phyloP scores from a whole-genome alignment of 2,113 vertebrate genomes.

The Mastomys coucha region DNA sequence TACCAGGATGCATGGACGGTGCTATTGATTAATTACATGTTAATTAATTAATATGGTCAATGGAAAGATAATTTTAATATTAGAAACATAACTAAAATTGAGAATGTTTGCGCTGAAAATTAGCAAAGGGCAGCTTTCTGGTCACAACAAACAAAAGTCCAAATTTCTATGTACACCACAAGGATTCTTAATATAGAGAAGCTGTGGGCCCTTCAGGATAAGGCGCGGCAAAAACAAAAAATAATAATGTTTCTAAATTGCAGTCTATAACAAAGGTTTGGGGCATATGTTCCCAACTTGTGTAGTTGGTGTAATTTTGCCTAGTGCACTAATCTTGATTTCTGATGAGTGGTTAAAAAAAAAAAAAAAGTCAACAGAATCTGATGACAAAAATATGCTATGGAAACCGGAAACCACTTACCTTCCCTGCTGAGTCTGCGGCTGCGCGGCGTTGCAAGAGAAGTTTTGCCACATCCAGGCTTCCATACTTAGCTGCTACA shows the following conservation, averaged over 20 bases:
- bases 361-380: neutral
- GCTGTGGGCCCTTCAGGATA: fast-evolving
- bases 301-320: neutral
- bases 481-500: slow-evolving; percentile 97
- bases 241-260: neutral
- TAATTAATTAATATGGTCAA: slow-evolving; percentile 69
- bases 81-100: slow-evolving; percentile 54
- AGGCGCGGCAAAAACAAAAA: neutral
- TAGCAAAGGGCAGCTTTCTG: slow-evolving; percentile 27
- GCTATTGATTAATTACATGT: slow-evolving; percentile 50
- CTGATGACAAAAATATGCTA: fast-evolving
- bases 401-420: slow-evolving; percentile 80
- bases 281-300: no score
- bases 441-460: slow-evolving; percentile 94
- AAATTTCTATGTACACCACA: neutral
- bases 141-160: neutral
- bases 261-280: neutral
- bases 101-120: neutral
- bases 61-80: slow-evolving; percentile 57
- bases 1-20: slow-evolving; percentile 72
- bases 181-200: neutral
- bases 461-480: slow-evolving; percentile 96
- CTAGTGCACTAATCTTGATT: neutral
- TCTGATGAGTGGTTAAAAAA: neutral
- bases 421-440: slow-evolving; percentile 96